phyloP scores from a whole-genome alignment of 2,797 vertebrate genomes.

The Sebastes minor region DNA sequence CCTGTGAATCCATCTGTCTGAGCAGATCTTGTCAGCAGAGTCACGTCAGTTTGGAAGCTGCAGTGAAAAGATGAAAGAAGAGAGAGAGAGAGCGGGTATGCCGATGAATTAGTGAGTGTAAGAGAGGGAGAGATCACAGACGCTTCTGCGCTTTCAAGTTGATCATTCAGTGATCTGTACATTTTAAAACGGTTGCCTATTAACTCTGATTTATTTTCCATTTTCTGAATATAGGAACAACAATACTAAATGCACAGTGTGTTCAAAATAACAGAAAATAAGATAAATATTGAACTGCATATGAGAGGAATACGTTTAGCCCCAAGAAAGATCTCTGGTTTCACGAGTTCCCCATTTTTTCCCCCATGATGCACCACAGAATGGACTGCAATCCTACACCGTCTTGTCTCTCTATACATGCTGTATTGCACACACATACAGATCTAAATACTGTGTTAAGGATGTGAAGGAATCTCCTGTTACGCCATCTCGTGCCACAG shows the following conservation, averaged over 20 bases:
- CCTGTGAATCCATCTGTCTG: slow-evolving; percentile 31
- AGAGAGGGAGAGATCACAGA: neutral
- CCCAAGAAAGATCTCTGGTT: neutral
- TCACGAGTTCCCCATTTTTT: neutral
- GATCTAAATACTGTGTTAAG: neutral
- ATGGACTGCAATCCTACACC: neutral
- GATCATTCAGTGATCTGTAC: neutral
- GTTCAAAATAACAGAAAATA: neutral
- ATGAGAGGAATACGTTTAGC: neutral
- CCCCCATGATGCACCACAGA: neutral
- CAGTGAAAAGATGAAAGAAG: slow-evolving; percentile 22
- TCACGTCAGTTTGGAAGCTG: neutral
- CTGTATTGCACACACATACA: neutral
- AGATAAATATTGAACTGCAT: neutral
- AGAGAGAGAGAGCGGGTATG: neutral
- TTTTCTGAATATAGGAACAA: neutral
- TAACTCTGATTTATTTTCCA: neutral
- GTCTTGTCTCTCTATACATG: neutral
- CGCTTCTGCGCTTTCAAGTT: neutral
- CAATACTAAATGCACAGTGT: neutral
- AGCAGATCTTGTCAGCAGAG: slow-evolving; percentile 22
- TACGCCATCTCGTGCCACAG: slow-evolving; percentile 19
- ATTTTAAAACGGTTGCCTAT: neutral
- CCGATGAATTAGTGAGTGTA: neutral
- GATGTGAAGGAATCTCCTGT: neutral